Base-by-base conservation (phyloP, 2,888 invertebrate species). In the Ecdyonurus torrentis region DNA sequence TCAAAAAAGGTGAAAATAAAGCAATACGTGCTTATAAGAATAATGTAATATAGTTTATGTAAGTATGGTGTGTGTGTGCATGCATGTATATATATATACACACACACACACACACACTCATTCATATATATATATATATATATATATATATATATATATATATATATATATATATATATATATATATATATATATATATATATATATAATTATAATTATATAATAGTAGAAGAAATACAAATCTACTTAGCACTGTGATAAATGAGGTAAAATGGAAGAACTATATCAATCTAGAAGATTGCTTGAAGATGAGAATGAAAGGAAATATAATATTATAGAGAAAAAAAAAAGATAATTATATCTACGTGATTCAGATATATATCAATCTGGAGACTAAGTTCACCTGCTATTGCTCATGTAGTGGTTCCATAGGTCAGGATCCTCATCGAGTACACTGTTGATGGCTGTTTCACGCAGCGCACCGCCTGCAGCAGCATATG, bases 381-480 rank as follows among this genome's bases (percentile, higher is more conserved):
- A 15, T 22, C 24, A 19, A n/a, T n/a, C n/a, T n/a, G 37, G 23
- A 25, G 25, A 60, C 22, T 55, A 24, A n/a, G 24, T 25, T 64
- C 65, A 67, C 67, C 67, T 67, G 61, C 70, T 67, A 61, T 67
- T 65, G 61, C 69, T 55, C 19, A 55, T n/a, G 55, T 55, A 55
- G 19, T 55, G 55, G 55, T 55, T 55, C 55, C 55, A 59, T 64
- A 68, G 65, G 64, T 65, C 64, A 58, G 68, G 69, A 52, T 73
- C 72, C 62, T 72, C 72, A 61, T 72, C 72, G 62, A 71, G 68
- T 66, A 74, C 72, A 67, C 73, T 73, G 63, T 72, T 74, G 65
- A 74, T 74, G 58, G 74, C 74, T 1, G 74, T 74, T 66, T 74
- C 74, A 2, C 74, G 68, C 24, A 74, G 71, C 20, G 72, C 72